These are phyloP conservation scores for Eleginops maclovinus DNA, from an alignment of 2,113 vertebrate species.

Conservation along the genomic window DNA sequence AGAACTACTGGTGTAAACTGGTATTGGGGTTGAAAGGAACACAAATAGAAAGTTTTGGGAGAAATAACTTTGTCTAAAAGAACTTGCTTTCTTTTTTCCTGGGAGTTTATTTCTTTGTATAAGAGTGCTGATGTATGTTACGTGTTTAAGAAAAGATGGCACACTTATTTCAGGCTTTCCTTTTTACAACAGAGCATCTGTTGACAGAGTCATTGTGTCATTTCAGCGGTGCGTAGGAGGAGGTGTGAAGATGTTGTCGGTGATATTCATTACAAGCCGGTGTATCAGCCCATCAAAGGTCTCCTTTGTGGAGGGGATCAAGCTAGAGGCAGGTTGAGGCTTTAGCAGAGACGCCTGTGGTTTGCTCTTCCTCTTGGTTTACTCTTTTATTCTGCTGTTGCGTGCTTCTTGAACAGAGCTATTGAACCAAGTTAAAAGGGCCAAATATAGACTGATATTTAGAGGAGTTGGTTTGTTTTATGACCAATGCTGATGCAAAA, in stretches of 20 bases:
- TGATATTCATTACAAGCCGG: conserved; percentile 72
- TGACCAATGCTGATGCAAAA: not conserved
- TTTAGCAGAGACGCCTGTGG: conserved; percentile 58
- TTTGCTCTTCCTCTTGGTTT: conserved; percentile 57
- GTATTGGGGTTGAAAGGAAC: not conserved
- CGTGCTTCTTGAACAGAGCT: not conserved
- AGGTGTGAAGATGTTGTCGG: conserved; percentile 63
- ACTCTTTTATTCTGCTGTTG: conserved; percentile 47
- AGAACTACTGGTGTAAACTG: not conserved
- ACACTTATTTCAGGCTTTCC: conserved; percentile 25
- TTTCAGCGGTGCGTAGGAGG: conserved; percentile 52
- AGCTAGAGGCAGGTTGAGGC: conserved; percentile 66
- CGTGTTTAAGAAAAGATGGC: conserved; percentile 1
- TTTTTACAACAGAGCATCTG: conserved; percentile 36
- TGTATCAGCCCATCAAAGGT: conserved; percentile 74
- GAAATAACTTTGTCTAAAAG: not conserved
- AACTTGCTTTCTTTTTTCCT: not conserved
- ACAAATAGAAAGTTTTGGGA: not conserved
- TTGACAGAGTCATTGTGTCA: conserved; percentile 51
- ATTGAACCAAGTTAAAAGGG: not conserved
- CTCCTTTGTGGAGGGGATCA: conserved; percentile 69
- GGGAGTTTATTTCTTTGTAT: not conserved
- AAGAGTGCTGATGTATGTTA: not conserved
- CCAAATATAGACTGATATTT: not conserved
- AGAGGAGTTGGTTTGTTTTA: not conserved